phyloP scores from a whole-genome alignment of 1,140 invertebrate species.

The Cotesia vestalis region DNA sequence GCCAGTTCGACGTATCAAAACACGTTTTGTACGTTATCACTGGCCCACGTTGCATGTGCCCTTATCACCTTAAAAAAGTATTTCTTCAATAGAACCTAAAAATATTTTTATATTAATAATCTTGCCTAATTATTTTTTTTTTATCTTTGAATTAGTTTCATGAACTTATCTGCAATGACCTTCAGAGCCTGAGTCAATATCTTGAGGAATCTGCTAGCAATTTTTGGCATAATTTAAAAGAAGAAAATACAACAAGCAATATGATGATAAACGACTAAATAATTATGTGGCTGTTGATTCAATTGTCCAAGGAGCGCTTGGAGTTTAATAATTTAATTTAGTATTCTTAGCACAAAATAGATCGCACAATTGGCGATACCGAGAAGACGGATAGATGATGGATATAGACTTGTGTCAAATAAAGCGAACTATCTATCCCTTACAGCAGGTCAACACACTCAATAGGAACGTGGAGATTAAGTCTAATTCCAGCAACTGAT shows the following conservation, averaged over 20 bases:
- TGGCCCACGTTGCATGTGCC: too few species aligned
- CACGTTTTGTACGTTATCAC: too few species aligned
- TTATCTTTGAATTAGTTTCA: too few species aligned
- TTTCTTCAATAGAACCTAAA: too few species aligned
- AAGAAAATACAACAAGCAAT: not conserved
- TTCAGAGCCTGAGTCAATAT: too few species aligned
- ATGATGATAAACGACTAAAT: slow-evolving; percentile 6
- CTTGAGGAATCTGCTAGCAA: too few species aligned
- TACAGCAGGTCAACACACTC: slow-evolving; percentile 16
- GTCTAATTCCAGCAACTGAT: slow-evolving; percentile 5
- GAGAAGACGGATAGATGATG: not conserved
- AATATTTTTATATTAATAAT: too few species aligned
- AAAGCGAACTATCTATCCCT: slow-evolving; percentile 11
- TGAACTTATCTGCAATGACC: too few species aligned
- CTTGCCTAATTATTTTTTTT: too few species aligned
- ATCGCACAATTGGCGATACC: slow-evolving; percentile 52
- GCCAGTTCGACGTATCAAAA: too few species aligned
- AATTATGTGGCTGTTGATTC: slow-evolving; percentile 38
- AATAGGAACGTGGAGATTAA: slow-evolving; percentile 38
- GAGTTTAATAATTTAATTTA: slow-evolving; percentile 62
- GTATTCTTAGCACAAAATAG: slow-evolving; percentile 65
- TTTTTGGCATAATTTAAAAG: not conserved
- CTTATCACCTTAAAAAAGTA: too few species aligned
- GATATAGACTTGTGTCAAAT: slow-evolving; percentile 28
- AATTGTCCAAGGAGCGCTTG: slow-evolving; percentile 44